Conservation (phyloP, 2,113 vertebrate genomes). For the Actinemys pallida region DNA sequence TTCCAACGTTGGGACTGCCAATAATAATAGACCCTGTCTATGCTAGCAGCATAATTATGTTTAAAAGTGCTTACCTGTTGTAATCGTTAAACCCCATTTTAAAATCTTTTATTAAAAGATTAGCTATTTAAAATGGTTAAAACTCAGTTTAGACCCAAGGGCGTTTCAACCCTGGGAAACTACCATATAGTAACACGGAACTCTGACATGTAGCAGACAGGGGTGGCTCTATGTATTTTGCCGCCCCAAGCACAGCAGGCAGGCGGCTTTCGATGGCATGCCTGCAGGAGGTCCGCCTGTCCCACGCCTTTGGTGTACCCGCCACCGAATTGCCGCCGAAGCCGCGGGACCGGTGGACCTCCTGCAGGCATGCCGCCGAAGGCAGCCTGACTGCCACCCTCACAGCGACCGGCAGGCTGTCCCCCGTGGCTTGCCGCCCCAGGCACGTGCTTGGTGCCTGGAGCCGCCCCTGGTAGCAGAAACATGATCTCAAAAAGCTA, state of each 20-base stretch:
- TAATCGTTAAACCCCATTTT: background rate
- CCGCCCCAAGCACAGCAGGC: too few relatives aligned
- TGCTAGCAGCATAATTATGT: background rate
- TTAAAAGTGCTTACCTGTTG: background rate
- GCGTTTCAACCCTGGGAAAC: background rate
- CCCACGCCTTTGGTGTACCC: too few relatives aligned
- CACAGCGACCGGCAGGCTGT: too few relatives aligned
- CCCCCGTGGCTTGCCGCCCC: too few relatives aligned
- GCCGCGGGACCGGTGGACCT: too few relatives aligned
- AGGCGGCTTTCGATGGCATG: too few relatives aligned
- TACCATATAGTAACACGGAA: background rate
- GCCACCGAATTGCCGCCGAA: too few relatives aligned
- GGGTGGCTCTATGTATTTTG: too few relatives aligned
- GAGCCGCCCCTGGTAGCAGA: background rate
- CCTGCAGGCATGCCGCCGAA: too few relatives aligned
- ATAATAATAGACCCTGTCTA: background rate
- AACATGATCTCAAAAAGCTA: background rate
- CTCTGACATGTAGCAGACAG: background rate
- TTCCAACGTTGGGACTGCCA: background rate
- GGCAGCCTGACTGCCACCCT: too few relatives aligned
- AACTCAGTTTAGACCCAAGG: background rate
- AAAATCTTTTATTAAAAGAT: background rate
- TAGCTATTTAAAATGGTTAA: background rate
- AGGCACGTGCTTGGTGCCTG: too few relatives aligned
- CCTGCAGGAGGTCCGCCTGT: too few relatives aligned